Conservation (phyloP, 2,888 invertebrate genomes). For the Branchipolynoe longqiensis region DNA sequence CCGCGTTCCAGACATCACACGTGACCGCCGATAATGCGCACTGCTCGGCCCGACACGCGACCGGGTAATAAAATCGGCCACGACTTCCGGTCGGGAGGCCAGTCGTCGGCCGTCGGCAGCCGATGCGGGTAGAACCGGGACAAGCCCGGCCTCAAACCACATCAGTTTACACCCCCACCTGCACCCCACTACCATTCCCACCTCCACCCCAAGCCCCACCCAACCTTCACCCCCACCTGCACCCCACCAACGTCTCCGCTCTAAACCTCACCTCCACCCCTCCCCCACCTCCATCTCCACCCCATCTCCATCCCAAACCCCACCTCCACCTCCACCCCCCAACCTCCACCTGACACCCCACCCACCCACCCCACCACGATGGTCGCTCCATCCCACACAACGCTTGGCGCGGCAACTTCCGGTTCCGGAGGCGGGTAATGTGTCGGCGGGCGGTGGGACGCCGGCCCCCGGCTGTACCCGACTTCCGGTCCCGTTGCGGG, state of each 20-base stretch:
- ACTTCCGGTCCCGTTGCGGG: neutral
- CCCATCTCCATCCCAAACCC: neutral
- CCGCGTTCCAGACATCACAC: constrained; percentile 26
- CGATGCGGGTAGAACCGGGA: too few relatives aligned
- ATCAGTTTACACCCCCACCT: neutral
- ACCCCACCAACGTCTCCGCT: neutral
- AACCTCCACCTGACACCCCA: neutral
- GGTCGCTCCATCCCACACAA: too few relatives aligned
- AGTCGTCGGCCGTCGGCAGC: too few relatives aligned
- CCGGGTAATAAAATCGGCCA: constrained; percentile 16
- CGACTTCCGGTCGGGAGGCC: constrained; percentile 33
- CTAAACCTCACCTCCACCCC: neutral
- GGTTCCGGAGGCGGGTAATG: neutral
- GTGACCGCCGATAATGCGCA: constrained; percentile 35
- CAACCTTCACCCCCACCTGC: neutral
- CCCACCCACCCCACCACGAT: too few relatives aligned
- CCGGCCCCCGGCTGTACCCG: neutral
- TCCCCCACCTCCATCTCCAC: neutral
- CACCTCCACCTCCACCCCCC: neutral
- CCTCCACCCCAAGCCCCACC: neutral
- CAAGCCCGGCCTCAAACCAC: too few relatives aligned
- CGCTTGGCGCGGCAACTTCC: constrained; percentile 18
- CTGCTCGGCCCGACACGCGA: constrained; percentile 4
- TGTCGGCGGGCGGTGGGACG: neutral
- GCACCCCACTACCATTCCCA: neutral